phyloP scores from a whole-genome alignment of 2,113 vertebrate genomes.

The Numenius arquata region DNA sequence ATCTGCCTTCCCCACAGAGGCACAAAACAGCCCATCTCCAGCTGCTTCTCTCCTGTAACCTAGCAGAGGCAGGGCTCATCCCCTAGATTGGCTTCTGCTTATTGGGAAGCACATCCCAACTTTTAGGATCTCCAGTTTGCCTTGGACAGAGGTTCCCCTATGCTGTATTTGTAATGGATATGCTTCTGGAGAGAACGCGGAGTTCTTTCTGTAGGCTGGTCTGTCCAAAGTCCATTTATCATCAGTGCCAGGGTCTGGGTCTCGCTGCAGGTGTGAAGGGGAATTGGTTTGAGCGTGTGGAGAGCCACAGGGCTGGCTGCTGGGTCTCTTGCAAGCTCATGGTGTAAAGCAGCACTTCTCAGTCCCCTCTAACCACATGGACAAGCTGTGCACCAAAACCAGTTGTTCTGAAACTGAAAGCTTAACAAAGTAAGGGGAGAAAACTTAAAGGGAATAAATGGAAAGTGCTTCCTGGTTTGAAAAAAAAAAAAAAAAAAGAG shows the following conservation, averaged over 20 bases:
- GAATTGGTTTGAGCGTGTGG: neutral
- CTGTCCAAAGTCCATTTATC: neutral
- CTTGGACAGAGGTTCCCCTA: neutral
- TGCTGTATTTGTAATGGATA: neutral
- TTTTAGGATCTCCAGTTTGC: neutral
- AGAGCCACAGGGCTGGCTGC: neutral
- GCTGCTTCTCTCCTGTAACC: neutral
- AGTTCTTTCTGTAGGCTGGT: neutral
- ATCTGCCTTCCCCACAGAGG: neutral
- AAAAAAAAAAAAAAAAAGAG: neutral
- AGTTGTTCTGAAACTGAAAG: neutral
- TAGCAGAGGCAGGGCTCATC: neutral
- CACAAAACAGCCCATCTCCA: neutral
- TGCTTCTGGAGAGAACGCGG: neutral
- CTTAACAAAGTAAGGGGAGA: neutral
- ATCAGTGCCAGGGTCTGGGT: neutral
- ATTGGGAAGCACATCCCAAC: neutral
- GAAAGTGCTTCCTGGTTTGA: neutral
- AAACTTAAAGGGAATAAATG: neutral
- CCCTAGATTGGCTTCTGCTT: neutral
- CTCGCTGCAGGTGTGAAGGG: fast-evolving
- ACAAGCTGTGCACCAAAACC: neutral
- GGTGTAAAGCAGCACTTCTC: neutral
- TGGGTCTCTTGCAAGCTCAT: neutral
- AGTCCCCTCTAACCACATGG: neutral